Conservation (phyloP, 2,113 vertebrate species). For the Otocyon megalotis region DNA sequence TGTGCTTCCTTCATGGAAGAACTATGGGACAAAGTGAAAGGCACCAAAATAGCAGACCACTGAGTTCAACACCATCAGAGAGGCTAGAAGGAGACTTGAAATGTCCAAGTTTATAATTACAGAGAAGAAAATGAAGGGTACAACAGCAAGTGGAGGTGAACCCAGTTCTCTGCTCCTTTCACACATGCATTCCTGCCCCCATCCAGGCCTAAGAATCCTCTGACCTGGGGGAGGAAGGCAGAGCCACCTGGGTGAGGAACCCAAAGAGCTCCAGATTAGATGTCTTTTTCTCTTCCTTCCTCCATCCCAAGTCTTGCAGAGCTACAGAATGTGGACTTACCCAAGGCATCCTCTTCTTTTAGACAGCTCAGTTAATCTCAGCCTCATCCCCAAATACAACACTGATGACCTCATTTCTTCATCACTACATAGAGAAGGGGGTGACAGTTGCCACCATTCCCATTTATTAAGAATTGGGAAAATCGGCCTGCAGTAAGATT, state of each 20-base stretch:
- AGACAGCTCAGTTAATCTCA: neutral
- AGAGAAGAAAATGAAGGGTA: neutral
- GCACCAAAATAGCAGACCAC: neutral
- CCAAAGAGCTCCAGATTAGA: neutral
- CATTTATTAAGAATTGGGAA: neutral
- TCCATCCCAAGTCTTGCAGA: neutral
- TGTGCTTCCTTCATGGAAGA: neutral
- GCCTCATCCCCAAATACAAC: neutral
- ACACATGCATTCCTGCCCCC: rapidly evolving
- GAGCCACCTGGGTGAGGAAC: no score
- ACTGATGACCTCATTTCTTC: neutral
- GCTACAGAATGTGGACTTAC: neutral
- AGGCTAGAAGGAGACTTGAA: neutral
- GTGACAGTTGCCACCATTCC: neutral
- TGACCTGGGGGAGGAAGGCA: neutral
- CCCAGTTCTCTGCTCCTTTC: neutral
- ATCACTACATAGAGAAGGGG: neutral
- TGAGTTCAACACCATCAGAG: neutral
- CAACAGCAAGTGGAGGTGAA: neutral
- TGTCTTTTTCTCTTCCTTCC: neutral
- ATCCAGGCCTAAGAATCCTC: neutral
- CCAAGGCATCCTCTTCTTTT: neutral
- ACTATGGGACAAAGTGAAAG: neutral
- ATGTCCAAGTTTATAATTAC: neutral
- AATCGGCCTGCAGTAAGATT: neutral